Base-by-base conservation (phyloP, 1,140 invertebrate genomes). In the Pseudachorutes palmiensis region DNA sequence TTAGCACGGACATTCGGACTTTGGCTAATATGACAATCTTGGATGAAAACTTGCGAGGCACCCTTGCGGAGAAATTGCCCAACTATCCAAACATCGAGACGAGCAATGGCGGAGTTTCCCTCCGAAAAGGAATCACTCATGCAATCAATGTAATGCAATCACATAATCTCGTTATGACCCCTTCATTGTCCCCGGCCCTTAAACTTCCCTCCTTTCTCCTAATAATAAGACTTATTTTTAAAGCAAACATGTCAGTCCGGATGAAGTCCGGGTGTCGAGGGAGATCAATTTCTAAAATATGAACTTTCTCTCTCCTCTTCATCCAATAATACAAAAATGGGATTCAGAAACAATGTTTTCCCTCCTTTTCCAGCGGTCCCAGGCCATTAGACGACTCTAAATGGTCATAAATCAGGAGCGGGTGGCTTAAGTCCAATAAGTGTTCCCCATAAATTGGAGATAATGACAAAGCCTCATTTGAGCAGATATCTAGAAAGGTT, bases 121-220 rank as follows among this genome's bases (percentile, higher is more conserved):
- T 74, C 33, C 67, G 67, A 26, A 70, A 70, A 66, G 72, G 72
- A 65, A 71, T 74, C 67, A 74, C 57, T 64, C 65, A 69, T 64
- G 68, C 69, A 60, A 71, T 74, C 59, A 74, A 74, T 69, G 70
- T 72, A 72, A 69, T 68, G 64, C 67, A 66, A 68, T 68, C 64
- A 71, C 41, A 57, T 68, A 49, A 61, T 69, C 59, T 61, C 32
- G 30, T 61, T 66, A 55, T 55, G 51, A 55, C 51, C 51, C 51
- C 51, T 55, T 55, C 24, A 55, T 55, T 55, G 51, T 55, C 51
- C 24, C 12, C 51, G 14, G 51, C 51, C 51, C 12, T 55, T 24
- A 16, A 5, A 9, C 36, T 41, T 19, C 19, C 5, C 5, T 41
- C 36, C 36, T 19, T 41, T 41, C 36, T 41, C 5, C 36, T n/a